Base-by-base conservation (phyloP, 1,140 invertebrate species). In the Triops longicaudatus region DNA sequence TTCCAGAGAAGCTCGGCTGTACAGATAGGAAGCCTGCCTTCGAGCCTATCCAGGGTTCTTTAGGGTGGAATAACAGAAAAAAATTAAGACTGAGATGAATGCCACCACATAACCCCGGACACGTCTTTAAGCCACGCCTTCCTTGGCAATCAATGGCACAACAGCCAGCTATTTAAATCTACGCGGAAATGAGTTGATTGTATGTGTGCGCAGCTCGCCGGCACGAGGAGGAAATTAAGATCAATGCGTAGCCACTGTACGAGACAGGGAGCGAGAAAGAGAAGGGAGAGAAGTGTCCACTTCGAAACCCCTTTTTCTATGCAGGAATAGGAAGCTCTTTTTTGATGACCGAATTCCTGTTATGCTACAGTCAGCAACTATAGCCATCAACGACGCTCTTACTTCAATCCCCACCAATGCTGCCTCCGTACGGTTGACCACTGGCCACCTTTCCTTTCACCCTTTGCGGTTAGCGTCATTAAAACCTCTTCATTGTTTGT, bases 181-280 rank as follows among this genome's bases (percentile, higher is more conserved):
- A 63, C 50, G 50, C 50, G 50, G 50, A 63, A 63, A 22, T 63
- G 50, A 63, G 50, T 63, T 22, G 50, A 63, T 63, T 63, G 50
- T 63, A 63, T 63, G 50, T 63, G 50, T 63, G 50, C 50, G 50
- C 50, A 63, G 50, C 50, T 63, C 50, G 50, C n/a, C 50, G 50
- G 44, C 50, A 63, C 31, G 50, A 63, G 50, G n/a, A 63, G 50
- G 50, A 63, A 63, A 63, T 22, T 63, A 63, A n/a, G 50, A 63
- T 63, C 50, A 22, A 63, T 63, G 50, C 50, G 50, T 63, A 22
- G 50, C 50, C 22, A 63, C 50, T 63, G 50, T 22, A 63, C 50
- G 50, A 63, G 22, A 63, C 17, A 63, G 50, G 22, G 22, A 63
- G 17, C 22, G 50, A 63, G 50, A 63, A 63, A 63, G 50, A 63